Evolutionary conservation across 92 coral and sea anemone species (phyloP).

Genomic region (Bergia sp.): DNA sequence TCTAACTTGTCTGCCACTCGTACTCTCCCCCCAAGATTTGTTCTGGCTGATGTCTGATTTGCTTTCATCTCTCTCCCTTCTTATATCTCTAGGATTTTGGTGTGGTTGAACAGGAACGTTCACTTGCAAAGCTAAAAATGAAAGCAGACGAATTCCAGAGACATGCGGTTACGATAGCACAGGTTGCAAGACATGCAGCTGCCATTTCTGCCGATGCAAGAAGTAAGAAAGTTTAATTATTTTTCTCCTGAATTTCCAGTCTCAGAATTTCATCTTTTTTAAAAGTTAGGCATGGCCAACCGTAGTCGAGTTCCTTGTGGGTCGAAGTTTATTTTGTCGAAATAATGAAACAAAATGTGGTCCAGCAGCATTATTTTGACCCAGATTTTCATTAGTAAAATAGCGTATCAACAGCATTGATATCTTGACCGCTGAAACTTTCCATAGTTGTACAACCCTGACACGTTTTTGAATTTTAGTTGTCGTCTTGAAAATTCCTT

Average conservation of each 20-base stretch:
- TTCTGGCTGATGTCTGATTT: no score
- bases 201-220: slow-evolving; percentile 84
- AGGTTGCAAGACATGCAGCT: slow-evolving; percentile 87
- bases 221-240: slow-evolving; percentile 56
- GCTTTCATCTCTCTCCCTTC: not conserved
- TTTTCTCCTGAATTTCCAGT: not conserved
- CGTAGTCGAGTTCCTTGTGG: not conserved
- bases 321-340: not conserved
- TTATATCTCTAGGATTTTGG: slow-evolving; percentile 53
- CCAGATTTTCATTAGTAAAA: no score
- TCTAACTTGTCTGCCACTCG: no score
- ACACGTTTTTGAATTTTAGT: no score
- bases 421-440: no score
- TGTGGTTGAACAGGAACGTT: slow-evolving; percentile 65
- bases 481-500: no score
- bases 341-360: not conserved
- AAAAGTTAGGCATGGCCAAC: not conserved
- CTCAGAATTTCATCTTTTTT: not conserved
- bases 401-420: no score
- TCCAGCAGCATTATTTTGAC: not conserved
- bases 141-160: slow-evolving; percentile 78
- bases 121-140: slow-evolving; percentile 49
- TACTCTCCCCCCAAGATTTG: not conserved
- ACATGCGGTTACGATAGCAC: slow-evolving; percentile 67
- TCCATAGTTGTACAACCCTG: no score